Evolutionary conservation across 2,797 vertebrate genomes (phyloP).

Genomic region (Phoeniculus purpureus): DNA sequence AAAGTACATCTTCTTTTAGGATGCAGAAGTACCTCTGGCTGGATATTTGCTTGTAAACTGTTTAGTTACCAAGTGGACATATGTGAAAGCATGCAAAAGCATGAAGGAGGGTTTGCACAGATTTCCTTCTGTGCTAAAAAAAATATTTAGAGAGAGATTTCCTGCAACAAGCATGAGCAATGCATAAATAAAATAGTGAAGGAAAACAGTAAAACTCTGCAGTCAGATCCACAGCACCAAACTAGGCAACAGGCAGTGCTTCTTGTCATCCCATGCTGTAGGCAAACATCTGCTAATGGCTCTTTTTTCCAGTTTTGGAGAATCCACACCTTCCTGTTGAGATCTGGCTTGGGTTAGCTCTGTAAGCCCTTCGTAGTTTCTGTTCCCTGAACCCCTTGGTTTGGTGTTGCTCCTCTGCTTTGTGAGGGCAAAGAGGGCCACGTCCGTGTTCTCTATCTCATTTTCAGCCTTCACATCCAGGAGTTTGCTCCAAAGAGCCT

Average conservation of each 20-base stretch:
- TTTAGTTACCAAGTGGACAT: not conserved
- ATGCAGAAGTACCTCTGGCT: not conserved
- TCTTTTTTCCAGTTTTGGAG: constrained; percentile 16
- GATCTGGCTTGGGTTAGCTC: constrained; percentile 35
- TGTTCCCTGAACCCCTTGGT: not conserved
- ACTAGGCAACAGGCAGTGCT: not conserved
- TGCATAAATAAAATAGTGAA: not conserved
- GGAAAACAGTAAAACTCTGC: not conserved
- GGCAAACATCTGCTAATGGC: constrained; percentile 19
- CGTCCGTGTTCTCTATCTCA: not conserved
- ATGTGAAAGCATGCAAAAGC: not conserved
- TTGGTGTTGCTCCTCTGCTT: not conserved
- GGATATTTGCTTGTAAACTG: not conserved
- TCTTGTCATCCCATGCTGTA: not conserved
- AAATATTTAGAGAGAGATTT: not conserved
- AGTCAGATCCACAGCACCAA: not conserved
- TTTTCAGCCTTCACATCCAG: not conserved
- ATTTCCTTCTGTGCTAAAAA: not conserved
- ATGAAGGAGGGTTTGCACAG: not conserved
- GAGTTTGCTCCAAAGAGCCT: not conserved
- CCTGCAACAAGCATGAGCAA: not conserved
- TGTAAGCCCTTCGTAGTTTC: constrained; percentile 24
- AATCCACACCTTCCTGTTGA: constrained; percentile 12
- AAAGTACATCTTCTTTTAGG: not conserved
- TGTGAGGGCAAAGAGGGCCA: not conserved